Evolutionary conservation across 2,113 vertebrate genomes (phyloP).

Genomic region (Datnioides undecimradiatus): DNA sequence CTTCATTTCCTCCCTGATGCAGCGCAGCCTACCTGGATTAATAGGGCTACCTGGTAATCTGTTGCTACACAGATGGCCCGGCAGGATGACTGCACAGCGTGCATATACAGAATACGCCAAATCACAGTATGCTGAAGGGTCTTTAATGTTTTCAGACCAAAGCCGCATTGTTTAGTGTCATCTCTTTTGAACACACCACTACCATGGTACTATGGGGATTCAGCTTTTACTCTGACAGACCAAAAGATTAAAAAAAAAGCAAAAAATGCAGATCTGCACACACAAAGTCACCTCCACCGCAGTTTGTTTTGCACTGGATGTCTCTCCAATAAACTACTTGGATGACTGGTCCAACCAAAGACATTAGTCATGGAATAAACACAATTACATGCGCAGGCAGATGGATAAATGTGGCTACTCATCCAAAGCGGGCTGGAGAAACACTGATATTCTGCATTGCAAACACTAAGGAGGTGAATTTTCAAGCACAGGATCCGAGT

Average conservation of each 20-base stretch:
- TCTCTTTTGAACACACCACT: not conserved
- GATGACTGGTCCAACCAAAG: slow-evolving; percentile 11
- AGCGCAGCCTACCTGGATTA: slow-evolving; percentile 73
- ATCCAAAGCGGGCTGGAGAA: not conserved
- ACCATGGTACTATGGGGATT: not conserved
- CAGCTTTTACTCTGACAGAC: slow-evolving; percentile 6
- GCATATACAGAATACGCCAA: slow-evolving; percentile 37
- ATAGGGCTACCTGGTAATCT: slow-evolving; percentile 74
- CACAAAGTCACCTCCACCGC: slow-evolving; percentile 26
- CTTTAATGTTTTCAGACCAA: slow-evolving; percentile 34
- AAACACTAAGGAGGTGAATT: not conserved
- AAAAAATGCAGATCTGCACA: not conserved
- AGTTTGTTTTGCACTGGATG: not conserved
- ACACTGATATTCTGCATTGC: not conserved
- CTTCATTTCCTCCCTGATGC: slow-evolving; percentile 67
- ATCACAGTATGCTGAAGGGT: slow-evolving; percentile 26
- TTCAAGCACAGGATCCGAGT: not conserved
- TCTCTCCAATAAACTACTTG: slow-evolving; percentile 1
- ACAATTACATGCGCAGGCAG: not conserved
- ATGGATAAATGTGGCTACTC: slow-evolving; percentile 4
- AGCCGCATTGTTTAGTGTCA: not conserved
- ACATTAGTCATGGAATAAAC: slow-evolving; percentile 27
- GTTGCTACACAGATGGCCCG: slow-evolving; percentile 69
- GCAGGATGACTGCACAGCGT: slow-evolving; percentile 60
- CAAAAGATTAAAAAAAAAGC: slow-evolving; percentile 3